These are phyloP conservation scores for Orientallactaga sibirica DNA, from an alignment of 2,797 vertebrate genomes.

Conservation along the genomic window DNA sequence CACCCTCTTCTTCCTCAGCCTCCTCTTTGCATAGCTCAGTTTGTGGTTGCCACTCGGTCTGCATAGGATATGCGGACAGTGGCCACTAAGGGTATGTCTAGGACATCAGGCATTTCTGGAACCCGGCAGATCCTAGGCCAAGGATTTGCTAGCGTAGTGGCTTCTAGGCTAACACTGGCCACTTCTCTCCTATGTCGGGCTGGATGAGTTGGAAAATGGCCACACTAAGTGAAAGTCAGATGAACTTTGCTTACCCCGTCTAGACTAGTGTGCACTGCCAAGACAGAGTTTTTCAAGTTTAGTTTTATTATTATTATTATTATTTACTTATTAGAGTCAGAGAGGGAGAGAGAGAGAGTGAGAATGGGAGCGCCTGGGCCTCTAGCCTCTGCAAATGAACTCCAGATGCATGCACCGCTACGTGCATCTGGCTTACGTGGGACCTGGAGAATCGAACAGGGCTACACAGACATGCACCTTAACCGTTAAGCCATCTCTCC, in stretches of 20 bases:
- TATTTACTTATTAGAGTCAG: no score
- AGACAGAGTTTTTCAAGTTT: conserved; percentile 2
- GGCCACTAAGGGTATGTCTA: neutral
- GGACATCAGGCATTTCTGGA: neutral
- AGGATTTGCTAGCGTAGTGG: neutral
- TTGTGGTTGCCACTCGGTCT: neutral
- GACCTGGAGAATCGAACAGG: no score
- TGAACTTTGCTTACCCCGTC: neutral
- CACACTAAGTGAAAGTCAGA: conserved; percentile 4
- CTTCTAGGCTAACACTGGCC: neutral
- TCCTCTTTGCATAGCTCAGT: neutral
- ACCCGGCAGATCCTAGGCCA: neutral
- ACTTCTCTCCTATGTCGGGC: neutral
- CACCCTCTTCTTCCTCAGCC: neutral
- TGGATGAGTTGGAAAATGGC: neutral
- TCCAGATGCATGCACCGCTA: no score
- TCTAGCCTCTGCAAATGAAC: no score
- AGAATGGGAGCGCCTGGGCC: no score
- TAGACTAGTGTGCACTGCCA: neutral
- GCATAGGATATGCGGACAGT: neutral
- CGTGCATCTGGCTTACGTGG: no score
- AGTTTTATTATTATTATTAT: no score
- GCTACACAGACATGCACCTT: no score
- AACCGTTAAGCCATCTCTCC: no score
- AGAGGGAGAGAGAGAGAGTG: no score